phyloP scores from a whole-genome alignment of 2,888 invertebrate genomes.

The Noctua pronuba region DNA sequence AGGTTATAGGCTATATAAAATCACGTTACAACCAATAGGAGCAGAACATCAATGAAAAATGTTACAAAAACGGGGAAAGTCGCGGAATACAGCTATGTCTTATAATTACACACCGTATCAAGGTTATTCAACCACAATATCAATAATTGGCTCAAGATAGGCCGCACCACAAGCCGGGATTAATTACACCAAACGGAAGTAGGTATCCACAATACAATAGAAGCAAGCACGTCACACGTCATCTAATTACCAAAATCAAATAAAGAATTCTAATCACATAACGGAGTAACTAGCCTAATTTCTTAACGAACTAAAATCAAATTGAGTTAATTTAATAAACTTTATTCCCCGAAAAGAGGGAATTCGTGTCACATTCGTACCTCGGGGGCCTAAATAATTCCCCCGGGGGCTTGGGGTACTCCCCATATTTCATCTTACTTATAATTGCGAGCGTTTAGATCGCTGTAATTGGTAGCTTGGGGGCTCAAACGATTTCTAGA shows the following conservation, averaged over 20 bases:
- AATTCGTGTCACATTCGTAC: slow-evolving; percentile 58
- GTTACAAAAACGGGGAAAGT: no score
- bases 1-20: no score
- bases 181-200: slow-evolving; percentile 32
- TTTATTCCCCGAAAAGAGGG: slow-evolving; percentile 51
- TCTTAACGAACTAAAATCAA: slow-evolving; percentile 57
- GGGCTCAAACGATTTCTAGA: slow-evolving; percentile 57
- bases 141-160: slow-evolving; percentile 11
- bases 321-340: slow-evolving; percentile 61
- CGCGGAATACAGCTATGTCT: no score
- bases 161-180: not conserved
- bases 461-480: slow-evolving; percentile 57
- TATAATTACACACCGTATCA: not conserved
- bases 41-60: no score
- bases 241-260: slow-evolving; percentile 40
- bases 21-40: no score
- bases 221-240: not conserved
- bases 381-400: slow-evolving; percentile 59
- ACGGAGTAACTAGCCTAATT: slow-evolving; percentile 45
- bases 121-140: slow-evolving; percentile 3
- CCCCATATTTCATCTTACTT: slow-evolving; percentile 64
- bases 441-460: slow-evolving; percentile 62
- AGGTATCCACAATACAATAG: slow-evolving; percentile 10
- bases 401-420: slow-evolving; percentile 29
- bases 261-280: slow-evolving; percentile 33